Evolutionary conservation across 2,888 invertebrate species (phyloP), one percentile per base, ranked within the genome.

Genomic region (Drosophila anomelani): DNA sequence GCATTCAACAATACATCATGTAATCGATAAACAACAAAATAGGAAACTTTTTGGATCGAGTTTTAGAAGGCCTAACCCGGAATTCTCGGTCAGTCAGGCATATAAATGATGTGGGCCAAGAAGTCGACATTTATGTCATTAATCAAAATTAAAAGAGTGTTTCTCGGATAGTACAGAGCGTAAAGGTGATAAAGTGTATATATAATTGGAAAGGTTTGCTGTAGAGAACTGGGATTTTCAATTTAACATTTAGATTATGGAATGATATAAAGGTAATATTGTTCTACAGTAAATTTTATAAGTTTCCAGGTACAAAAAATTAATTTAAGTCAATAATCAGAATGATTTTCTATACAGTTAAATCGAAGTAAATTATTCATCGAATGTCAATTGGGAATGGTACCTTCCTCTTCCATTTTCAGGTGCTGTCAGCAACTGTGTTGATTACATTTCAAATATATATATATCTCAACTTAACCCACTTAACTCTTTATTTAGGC

Each of bases 121-220:
- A 55, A 17, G 62, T 43, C 56, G 58, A 62, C 58, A 54, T 57
- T 70, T 59, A 61, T 62, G 68, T 68, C 84, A 84, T 84, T 84
- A 82, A 84, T 84, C 84, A 84, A 84, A 84, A 85, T 82, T 84
- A 88, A 80, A 85, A 85, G 70, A 79, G 70, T 82, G 77, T 80
- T 76, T 75, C 73, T 74, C 60, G 74, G 70, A 56, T 39, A 63
- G 66, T 39, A 46, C 43, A 38, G 43, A 23, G 29, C 17, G 29
- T 13, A 64, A 62, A 64, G 64, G 62, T 64, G 49, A 17, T 63
- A 51, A 51, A 43, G 51, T n/a, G 49, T 49, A 26, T 61, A 26
- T 61, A 43, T 26, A 34, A 34, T 15, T 20, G 12, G 26, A 58
- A 49, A 26, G 64, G 17, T 49, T 13, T 6, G 23, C 39, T 17